Evolutionary conservation across 2,797 vertebrate genomes (phyloP).

Genomic region (Sarcoramphus papa): DNA sequence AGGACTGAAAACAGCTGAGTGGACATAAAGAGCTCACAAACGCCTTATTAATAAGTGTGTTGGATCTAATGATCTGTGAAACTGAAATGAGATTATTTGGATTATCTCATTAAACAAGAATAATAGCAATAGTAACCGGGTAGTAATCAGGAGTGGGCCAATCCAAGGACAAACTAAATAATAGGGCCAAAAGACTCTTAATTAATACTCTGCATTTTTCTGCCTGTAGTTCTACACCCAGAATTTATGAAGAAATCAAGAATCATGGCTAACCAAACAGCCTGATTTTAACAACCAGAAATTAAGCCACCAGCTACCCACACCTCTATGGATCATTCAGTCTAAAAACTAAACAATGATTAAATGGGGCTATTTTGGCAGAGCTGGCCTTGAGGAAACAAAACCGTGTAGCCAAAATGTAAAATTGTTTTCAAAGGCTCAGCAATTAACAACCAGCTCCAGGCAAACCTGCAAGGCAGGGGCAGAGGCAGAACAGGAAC

Average conservation of each 20-base stretch:
- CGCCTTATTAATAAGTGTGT: slow-evolving; percentile 58
- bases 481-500: not conserved
- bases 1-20: slow-evolving; percentile 59
- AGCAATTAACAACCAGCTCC: not conserved
- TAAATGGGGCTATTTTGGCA: not conserved
- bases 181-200: not conserved
- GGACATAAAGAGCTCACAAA: slow-evolving; percentile 48
- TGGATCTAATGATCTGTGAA: slow-evolving; percentile 62
- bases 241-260: not conserved
- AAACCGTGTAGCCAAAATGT: not conserved
- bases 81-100: slow-evolving; percentile 66
- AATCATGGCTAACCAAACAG: not conserved
- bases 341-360: not conserved
- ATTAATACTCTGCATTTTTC: not conserved
- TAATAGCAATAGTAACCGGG: slow-evolving; percentile 40
- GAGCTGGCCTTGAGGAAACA: not conserved
- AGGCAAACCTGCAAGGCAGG: not conserved
- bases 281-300: not conserved
- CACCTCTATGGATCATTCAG: not conserved
- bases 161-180: slow-evolving; percentile 53
- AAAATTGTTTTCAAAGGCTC: not conserved
- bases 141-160: slow-evolving; percentile 38
- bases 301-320: not conserved
- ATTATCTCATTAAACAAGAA: slow-evolving; percentile 71
- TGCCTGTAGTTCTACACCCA: not conserved